Evolutionary conservation across 2,113 vertebrate species (phyloP).

Genomic region (Corythornis cristatus): DNA sequence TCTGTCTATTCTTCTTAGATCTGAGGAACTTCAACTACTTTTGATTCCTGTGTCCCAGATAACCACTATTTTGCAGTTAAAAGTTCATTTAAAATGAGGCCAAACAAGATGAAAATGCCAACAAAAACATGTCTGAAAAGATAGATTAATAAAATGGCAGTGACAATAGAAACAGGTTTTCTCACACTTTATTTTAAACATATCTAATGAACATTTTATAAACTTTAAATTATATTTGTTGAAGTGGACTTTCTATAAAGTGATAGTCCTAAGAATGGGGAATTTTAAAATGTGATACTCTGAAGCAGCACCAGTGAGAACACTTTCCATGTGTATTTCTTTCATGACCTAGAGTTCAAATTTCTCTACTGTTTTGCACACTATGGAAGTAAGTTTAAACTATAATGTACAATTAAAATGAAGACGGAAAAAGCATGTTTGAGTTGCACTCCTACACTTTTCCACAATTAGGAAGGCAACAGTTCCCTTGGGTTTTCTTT

Average conservation of each 20-base stretch:
- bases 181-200: neutral
- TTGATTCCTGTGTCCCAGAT: constrained; percentile 19
- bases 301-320: neutral
- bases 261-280: neutral
- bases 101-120: constrained; percentile 45
- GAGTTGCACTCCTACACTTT: constrained; percentile 4
- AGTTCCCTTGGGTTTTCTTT: constrained; percentile 6
- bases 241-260: neutral
- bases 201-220: constrained; percentile 2
- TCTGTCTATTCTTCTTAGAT: constrained; percentile 48
- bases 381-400: neutral
- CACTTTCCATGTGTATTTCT: neutral
- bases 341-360: constrained; percentile 42
- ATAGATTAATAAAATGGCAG: neutral
- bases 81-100: constrained; percentile 39
- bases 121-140: constrained; percentile 55
- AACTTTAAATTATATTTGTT: neutral
- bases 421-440: constrained; percentile 29
- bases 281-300: constrained; percentile 1
- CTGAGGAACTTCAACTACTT: constrained; percentile 27
- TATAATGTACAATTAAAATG: neutral
- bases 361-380: constrained; percentile 27
- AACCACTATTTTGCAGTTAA: constrained; percentile 30
- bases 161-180: constrained; percentile 38
- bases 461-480: constrained; percentile 21